Evolutionary conservation across 2,888 invertebrate species (phyloP).

Genomic region (Drosophila subsilvestris): DNA sequence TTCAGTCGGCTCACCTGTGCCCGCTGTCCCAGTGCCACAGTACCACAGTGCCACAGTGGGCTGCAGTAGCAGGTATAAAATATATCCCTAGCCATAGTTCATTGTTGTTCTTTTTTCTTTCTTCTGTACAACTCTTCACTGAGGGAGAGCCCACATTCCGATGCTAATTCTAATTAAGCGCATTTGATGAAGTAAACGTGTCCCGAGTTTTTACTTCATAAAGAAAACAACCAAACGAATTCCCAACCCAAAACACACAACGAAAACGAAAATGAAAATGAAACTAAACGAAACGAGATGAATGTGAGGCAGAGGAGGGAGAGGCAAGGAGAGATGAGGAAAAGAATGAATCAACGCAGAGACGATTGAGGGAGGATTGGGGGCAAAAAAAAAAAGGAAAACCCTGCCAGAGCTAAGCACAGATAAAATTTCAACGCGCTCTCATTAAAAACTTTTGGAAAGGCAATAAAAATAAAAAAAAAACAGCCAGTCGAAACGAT

Average conservation of each 20-base stretch:
- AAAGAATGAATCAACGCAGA: not conserved
- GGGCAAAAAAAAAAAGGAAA: not conserved
- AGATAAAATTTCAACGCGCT: conserved; percentile 67
- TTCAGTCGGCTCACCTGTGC: not conserved
- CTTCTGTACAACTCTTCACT: not conserved
- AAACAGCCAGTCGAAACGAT: not conserved
- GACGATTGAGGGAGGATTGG: conserved; percentile 21
- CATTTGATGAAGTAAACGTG: conserved; percentile 70
- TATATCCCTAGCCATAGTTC: conserved; percentile 16
- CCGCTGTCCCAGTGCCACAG: not conserved
- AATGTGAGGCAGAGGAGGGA: conserved; percentile 2
- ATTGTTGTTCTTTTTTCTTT: conserved; percentile 5
- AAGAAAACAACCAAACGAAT: conserved; percentile 37
- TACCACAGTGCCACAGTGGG: not conserved
- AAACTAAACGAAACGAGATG: not conserved
- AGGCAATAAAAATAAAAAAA: conserved; percentile 47
- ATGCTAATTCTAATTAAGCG: conserved; percentile 70
- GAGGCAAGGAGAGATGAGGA: conserved; percentile 18
- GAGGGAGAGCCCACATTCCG: conserved; percentile 53
- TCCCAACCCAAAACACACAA: conserved; percentile 2
- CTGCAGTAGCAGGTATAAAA: too few relatives aligned
- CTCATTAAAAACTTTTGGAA: conserved; percentile 67
- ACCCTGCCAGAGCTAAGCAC: not conserved
- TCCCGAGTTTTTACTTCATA: conserved; percentile 61
- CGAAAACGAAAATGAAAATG: too few relatives aligned